Evolutionary conservation across 2,888 invertebrate genomes (phyloP).

Genomic region (Candidula unifasciata): DNA sequence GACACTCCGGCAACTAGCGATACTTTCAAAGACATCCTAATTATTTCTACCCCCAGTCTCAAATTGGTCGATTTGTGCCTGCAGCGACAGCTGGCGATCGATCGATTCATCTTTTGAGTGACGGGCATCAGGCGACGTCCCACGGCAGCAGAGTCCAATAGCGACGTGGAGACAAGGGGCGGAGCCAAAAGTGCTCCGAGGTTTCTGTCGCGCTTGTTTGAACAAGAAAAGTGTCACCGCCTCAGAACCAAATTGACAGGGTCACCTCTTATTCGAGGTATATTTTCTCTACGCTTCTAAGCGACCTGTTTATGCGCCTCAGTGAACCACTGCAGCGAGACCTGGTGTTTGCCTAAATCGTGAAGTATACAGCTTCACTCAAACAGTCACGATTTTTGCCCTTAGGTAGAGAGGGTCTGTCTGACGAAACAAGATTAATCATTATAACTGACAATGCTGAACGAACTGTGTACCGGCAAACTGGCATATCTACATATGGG

Average conservation of each 20-base stretch:
- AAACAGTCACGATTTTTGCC: constrained; percentile 41
- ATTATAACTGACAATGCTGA: constrained; percentile 41
- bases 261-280: constrained; percentile 26
- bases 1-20: not conserved
- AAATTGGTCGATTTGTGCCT: not conserved
- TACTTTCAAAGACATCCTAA: constrained; percentile 9
- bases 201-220: not conserved
- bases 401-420: constrained; percentile 10
- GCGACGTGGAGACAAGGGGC: not conserved
- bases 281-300: constrained; percentile 37
- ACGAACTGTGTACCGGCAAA: not conserved
- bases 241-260: not conserved
- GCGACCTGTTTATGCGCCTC: constrained; percentile 32
- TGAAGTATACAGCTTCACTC: constrained; percentile 28
- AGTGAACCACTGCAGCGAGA: constrained; percentile 6
- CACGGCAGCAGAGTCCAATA: not conserved
- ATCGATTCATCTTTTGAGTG: constrained; percentile 22
- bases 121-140: not conserved
- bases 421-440: constrained; percentile 6
- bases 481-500: not conserved
- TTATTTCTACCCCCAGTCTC: not conserved
- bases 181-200: not conserved
- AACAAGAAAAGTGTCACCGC: not conserved
- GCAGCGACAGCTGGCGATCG: not conserved
- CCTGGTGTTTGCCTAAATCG: constrained; percentile 31